These are phyloP conservation scores for Equus przewalskii DNA, from an alignment of 2,113 vertebrate species.

Conservation along the genomic window DNA sequence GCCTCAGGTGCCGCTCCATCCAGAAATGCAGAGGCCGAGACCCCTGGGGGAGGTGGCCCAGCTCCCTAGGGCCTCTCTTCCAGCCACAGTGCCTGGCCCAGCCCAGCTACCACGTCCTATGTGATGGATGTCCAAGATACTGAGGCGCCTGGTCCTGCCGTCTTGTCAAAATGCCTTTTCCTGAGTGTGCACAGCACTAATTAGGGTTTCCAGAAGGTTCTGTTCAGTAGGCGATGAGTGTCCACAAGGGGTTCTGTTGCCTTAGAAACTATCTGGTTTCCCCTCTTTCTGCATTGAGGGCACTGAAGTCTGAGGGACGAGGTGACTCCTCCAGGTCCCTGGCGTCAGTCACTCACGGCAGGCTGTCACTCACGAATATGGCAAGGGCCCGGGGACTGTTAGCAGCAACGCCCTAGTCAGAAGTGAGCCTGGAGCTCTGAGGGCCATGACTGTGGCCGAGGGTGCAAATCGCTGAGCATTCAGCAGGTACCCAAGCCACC, in stretches of 20 bases:
- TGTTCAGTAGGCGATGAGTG: not conserved
- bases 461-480: not conserved
- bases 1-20: not conserved
- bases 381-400: too few relatives aligned
- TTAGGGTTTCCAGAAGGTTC: not conserved
- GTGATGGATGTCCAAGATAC: not conserved
- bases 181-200: not conserved
- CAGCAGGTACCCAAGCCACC: not conserved
- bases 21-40: not conserved
- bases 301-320: not conserved
- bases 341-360: rapidly evolving
- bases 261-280: not conserved
- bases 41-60: not conserved
- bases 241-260: not conserved
- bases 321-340: not conserved
- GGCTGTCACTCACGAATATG: too few relatives aligned
- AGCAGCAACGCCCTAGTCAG: rapidly evolving
- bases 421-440: too few relatives aligned
- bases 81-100: not conserved
- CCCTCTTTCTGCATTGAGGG: not conserved
- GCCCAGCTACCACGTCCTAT: too few relatives aligned
- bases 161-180: not conserved
- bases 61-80: not conserved
- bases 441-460: not conserved
- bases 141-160: not conserved